Conservation (phyloP, 2,113 vertebrate genomes). For the crab-eating macaque (Macaca fascicularis) region DNA sequence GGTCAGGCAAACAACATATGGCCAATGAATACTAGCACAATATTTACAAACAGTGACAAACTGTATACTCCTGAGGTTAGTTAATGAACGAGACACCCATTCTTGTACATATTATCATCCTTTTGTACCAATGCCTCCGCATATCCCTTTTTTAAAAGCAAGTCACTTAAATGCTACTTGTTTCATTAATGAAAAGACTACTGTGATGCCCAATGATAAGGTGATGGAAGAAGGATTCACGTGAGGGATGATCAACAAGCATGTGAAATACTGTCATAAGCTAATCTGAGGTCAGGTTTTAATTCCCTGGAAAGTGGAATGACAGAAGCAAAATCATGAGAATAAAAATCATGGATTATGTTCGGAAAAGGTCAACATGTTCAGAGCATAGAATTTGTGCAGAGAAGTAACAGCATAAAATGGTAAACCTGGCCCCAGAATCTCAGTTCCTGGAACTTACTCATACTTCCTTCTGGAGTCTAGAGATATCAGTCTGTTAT, state of each 20-base stretch:
- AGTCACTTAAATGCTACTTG: neutral
- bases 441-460: neutral
- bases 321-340: neutral
- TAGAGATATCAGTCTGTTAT: neutral
- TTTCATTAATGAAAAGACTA: neutral
- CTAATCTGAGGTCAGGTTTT: neutral
- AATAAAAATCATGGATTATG: neutral
- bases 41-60: neutral
- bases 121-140: neutral
- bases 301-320: neutral
- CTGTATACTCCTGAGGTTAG: neutral
- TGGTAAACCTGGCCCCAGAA: neutral
- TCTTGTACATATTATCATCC: neutral
- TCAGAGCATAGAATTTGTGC: neutral
- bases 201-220: neutral
- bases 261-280: neutral
- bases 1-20: neutral
- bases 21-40: neutral
- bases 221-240: neutral
- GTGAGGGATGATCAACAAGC: neutral
- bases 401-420: neutral
- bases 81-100: neutral
- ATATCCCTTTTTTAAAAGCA: neutral
- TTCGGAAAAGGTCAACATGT: conserved; percentile 9
- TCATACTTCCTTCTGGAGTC: neutral